Evolutionary conservation across 2,113 vertebrate genomes (phyloP).

Genomic region (Thermophis baileyi): DNA sequence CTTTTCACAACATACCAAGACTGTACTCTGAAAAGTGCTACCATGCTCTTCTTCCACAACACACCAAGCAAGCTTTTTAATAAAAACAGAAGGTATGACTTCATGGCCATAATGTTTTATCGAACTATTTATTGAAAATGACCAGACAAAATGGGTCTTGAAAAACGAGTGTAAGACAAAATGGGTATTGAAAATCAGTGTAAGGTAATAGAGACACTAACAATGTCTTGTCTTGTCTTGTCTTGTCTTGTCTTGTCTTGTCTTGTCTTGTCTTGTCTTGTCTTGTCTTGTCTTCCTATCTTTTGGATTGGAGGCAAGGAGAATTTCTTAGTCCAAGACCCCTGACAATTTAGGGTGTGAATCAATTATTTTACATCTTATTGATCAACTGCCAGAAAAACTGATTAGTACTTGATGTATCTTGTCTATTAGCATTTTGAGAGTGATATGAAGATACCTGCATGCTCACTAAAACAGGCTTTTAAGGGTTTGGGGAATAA

Average conservation of each 20-base stretch:
- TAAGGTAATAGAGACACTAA: neutral
- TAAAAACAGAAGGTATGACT: neutral
- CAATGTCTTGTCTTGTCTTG: neutral
- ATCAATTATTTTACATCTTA: neutral
- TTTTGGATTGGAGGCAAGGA: neutral
- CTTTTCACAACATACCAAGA: neutral
- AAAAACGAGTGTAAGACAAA: neutral
- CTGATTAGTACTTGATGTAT: neutral
- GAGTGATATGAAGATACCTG: neutral
- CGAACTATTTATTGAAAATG: neutral
- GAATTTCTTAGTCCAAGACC: neutral
- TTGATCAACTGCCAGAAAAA: no score
- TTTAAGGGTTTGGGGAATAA: neutral
- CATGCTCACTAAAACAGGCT: neutral
- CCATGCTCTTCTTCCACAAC: neutral
- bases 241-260: no score
- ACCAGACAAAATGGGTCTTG: neutral
- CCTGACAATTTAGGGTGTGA: neutral
- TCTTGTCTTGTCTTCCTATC: no score
- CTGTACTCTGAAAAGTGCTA: neutral
- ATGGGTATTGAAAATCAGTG: neutral
- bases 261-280: neutral
- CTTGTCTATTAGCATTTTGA: neutral
- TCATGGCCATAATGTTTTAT: neutral
- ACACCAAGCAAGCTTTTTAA: neutral